Percentiles rank a stretch among this genome's conserved stretches.
These are phyloP conservation scores for Melanerpes aurifrons DNA, from an alignment of 2,113 vertebrate genomes.

Conservation along the genomic window DNA sequence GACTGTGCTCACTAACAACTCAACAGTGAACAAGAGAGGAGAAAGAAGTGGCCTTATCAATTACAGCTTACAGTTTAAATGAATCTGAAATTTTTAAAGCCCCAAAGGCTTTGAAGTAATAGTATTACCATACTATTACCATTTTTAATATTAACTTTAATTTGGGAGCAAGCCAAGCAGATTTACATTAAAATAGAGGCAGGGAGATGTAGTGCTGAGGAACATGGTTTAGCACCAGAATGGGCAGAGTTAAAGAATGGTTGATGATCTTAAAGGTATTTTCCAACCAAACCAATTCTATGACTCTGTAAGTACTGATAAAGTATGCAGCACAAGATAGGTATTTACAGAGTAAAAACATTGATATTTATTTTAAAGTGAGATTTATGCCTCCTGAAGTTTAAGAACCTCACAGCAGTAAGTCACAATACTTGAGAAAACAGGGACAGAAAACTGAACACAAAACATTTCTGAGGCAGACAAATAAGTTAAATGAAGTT, in stretches of 20 bases:
- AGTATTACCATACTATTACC: background rate
- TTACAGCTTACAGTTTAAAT: background rate
- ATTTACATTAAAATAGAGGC: background rate
- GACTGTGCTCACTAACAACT: background rate
- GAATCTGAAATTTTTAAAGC: background rate
- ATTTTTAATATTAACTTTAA: conserved; percentile 7
- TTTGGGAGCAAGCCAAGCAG: background rate
- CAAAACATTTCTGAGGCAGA: conserved; percentile 39
- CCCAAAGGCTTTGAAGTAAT: background rate
- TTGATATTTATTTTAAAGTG: conserved; percentile 41
- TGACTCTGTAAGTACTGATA: background rate
- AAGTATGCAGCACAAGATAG: background rate
- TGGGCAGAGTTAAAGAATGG: no score
- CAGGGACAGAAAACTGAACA: conserved; percentile 35
- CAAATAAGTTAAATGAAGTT: conserved; percentile 61
- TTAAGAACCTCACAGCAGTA: background rate
- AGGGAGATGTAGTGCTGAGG: no score
- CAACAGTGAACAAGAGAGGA: background rate
- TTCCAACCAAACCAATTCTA: no score
- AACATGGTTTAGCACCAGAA: no score
- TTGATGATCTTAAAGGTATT: no score
- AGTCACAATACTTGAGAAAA: conserved; percentile 62
- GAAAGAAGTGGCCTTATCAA: background rate
- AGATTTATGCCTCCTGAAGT: conserved; percentile 27
- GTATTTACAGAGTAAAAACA: background rate